Evolutionary conservation across 2,888 invertebrate genomes (phyloP), one percentile per base, ranked within the genome.

Genomic region (Carpatolechia fugitivella): DNA sequence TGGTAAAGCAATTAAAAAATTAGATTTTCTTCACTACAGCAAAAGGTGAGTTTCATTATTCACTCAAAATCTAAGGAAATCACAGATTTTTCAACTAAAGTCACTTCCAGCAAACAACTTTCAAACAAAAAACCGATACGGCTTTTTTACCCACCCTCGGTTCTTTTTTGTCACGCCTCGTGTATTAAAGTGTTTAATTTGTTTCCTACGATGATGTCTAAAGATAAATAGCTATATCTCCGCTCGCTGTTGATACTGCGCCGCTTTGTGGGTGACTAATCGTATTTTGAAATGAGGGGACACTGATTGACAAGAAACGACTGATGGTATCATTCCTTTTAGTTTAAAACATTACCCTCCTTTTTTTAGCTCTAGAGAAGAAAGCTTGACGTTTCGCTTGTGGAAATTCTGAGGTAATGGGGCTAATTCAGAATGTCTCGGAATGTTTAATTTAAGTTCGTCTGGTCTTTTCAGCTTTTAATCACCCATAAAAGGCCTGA

Each of bases 101-200:
- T n/a, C n/a, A n/a, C 44, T 13, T 44, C 44, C 29, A 44, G 44
- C n/a, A 2, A 44, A 29, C 11, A n/a, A n/a, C 20, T 44, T 1
- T 20, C 44, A 2, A 11, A 1, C n/a, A 14, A 31, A 36, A 30
- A 31, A 33, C 63, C 66, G 63, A 74, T 72, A 70, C 62, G 62
- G 62, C 68, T 72, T 74, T 69, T 76, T 70, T 66, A 57, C 62
- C 69, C 69, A 65, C 68, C 67, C 62, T 58, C 62, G 66, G 8
- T 63, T 69, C 61, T 70, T 85, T 80, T 86, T 88, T 87, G 86
- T 84, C 83, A 85, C 89, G 87, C 85, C 85, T 82, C 76, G 72
- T 80, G 82, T 81, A 84, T 88, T 88, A 85, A 85, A 87, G 82
- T 86, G 81, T 83, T 90, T 88, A 90, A 90, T 90, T 89, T 87